A percentile compares a stretch with the other conserved stretches of the same genome.
Conservation (phyloP, 2,888 invertebrate genomes). For the Amphipoea lucens region DNA sequence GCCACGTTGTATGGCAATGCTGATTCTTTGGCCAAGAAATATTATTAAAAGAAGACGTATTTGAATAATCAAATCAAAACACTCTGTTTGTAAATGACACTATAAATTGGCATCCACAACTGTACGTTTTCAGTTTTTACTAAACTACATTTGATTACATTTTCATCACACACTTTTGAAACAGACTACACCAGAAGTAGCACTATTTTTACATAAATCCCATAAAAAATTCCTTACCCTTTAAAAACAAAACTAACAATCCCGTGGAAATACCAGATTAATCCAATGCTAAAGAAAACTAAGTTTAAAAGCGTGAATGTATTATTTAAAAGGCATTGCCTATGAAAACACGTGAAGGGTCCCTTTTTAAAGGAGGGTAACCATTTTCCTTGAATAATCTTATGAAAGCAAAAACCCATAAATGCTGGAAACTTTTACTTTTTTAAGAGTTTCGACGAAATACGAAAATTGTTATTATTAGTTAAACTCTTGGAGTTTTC, state of each 20-base stretch:
- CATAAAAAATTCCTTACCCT: not conserved
- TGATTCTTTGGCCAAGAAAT: too few species aligned
- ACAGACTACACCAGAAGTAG: not conserved
- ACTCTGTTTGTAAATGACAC: not conserved
- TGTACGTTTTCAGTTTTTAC: not conserved
- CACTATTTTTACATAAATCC: not conserved
- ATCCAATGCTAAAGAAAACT: not conserved
- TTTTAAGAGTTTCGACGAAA: constrained; percentile 7
- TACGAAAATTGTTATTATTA: not conserved
- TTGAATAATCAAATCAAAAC: not conserved
- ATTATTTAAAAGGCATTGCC: constrained; percentile 42
- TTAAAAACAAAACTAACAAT: not conserved
- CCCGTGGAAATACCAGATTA: constrained; percentile 4
- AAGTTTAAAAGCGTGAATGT: constrained; percentile 20
- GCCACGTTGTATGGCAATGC: too few species aligned
- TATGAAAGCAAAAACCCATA: constrained; percentile 25
- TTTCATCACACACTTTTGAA: not conserved
- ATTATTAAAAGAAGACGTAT: too few species aligned
- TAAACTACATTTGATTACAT: not conserved
- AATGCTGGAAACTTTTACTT: not conserved
- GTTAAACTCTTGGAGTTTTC: not conserved
- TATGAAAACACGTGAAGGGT: constrained; percentile 11
- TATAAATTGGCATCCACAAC: not conserved
- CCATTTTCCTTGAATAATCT: constrained; percentile 30
- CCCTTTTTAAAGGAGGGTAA: constrained; percentile 2